A percentile compares a stretch with the other conserved stretches of the same genome.
phyloP scores from a whole-genome alignment of 23 tunicate species.

The Diplosoma virens region DNA sequence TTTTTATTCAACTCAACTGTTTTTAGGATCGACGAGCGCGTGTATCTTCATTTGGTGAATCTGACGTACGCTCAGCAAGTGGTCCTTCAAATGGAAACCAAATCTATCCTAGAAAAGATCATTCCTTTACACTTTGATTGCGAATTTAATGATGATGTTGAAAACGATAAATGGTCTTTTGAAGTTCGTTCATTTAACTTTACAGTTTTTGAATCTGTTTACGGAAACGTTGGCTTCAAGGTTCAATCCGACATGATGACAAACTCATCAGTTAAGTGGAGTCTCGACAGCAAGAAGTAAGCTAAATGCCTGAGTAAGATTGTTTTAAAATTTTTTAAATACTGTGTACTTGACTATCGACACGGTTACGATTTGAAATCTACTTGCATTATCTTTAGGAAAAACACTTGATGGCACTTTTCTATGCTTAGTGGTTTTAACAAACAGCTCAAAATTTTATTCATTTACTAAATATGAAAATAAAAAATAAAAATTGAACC shows the following conservation, averaged over 20 bases:
- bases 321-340: too few species aligned
- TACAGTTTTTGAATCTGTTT: not conserved
- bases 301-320: not conserved
- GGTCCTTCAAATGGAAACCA: not conserved
- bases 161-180: slow-evolving; percentile 3
- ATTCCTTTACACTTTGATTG: slow-evolving; percentile 21
- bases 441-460: too few species aligned
- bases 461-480: too few species aligned
- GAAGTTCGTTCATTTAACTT: not conserved
- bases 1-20: too few species aligned
- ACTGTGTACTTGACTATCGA: too few species aligned
- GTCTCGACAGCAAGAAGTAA: not conserved
- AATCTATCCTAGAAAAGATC: not conserved
- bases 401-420: too few species aligned
- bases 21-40: slow-evolving; percentile 3
- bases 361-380: too few species aligned
- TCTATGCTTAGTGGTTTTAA: too few species aligned
- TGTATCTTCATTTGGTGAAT: not conserved
- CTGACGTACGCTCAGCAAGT: not conserved
- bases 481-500: too few species aligned
- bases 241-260: not conserved
- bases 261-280: not conserved
- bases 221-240: not conserved
- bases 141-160: not conserved
- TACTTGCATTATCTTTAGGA: too few species aligned